Evolutionary conservation across 2,113 vertebrate species (phyloP).

Genomic region (Colossoma macropomum): DNA sequence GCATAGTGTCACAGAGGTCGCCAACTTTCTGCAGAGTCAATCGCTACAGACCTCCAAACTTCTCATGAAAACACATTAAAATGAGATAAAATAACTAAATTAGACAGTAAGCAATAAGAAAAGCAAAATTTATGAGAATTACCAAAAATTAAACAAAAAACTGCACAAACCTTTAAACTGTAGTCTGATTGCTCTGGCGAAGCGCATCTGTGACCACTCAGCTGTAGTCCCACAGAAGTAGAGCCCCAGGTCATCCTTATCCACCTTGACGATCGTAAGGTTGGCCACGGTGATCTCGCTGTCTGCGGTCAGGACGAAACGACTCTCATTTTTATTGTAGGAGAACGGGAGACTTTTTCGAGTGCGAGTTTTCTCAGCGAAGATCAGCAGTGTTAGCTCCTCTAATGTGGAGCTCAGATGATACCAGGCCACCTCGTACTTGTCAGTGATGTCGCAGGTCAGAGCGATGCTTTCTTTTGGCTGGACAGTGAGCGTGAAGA

Average conservation of each 20-base stretch:
- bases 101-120: too few relatives aligned
- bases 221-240: conserved; percentile 24
- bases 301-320: background rate
- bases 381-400: background rate
- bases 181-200: background rate
- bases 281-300: background rate
- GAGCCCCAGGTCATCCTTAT: background rate
- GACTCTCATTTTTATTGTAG: background rate
- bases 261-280: background rate
- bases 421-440: background rate
- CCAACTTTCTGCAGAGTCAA: too few relatives aligned
- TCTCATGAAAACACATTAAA: too few relatives aligned
- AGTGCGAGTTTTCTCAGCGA: background rate
- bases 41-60: too few relatives aligned
- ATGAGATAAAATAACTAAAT: too few relatives aligned
- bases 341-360: background rate
- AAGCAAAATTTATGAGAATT: too few relatives aligned
- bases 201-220: background rate
- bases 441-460: background rate
- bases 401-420: background rate
- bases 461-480: background rate
- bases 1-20: too few relatives aligned
- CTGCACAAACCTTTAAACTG: background rate
- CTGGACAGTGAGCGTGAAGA: background rate
- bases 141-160: background rate